A percentile compares a stretch with the other conserved stretches of the same genome.
These are phyloP conservation scores for Caenorhabditis japonica DNA, from an alignment of 2,888 invertebrate genomes.

Conservation along the genomic window DNA sequence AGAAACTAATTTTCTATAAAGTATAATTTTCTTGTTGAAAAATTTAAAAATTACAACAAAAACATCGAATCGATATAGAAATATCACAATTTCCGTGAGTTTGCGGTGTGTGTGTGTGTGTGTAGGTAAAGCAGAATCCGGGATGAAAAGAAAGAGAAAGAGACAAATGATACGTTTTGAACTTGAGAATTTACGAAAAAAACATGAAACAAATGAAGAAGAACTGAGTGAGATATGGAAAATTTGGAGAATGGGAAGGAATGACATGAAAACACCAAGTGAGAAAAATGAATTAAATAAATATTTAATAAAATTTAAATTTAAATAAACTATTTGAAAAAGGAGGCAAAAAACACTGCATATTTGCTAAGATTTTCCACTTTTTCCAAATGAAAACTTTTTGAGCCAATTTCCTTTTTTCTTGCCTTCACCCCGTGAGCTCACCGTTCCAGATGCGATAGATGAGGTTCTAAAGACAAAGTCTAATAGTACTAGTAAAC, in stretches of 20 bases:
- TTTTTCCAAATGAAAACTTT: slow-evolving; percentile 47
- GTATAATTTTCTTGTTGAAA: no score
- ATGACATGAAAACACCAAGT: slow-evolving; percentile 4
- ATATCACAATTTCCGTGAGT: slow-evolving; percentile 7
- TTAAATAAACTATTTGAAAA: no score
- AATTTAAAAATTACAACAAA: no score
- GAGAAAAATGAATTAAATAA: neutral
- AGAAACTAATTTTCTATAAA: no score
- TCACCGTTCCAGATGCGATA: slow-evolving; percentile 36
- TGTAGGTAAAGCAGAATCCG: slow-evolving; percentile 30
- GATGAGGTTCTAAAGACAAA: slow-evolving; percentile 46
- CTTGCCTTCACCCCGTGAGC: slow-evolving; percentile 26
- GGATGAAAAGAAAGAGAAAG: neutral
- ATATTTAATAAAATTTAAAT: neutral
- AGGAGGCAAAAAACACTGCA: no score
- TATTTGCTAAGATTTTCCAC: slow-evolving; percentile 34
- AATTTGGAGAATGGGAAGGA: slow-evolving; percentile 7
- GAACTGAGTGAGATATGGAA: neutral
- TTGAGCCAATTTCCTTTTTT: slow-evolving; percentile 49
- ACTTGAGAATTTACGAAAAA: slow-evolving; percentile 9
- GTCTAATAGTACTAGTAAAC: no score
- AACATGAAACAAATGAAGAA: neutral
- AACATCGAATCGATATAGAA: no score
- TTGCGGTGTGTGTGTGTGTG: neutral
- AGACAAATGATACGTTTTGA: slow-evolving; percentile 3